phyloP scores from a whole-genome alignment of 2,888 invertebrate genomes.

The Achlya flavicornis region DNA sequence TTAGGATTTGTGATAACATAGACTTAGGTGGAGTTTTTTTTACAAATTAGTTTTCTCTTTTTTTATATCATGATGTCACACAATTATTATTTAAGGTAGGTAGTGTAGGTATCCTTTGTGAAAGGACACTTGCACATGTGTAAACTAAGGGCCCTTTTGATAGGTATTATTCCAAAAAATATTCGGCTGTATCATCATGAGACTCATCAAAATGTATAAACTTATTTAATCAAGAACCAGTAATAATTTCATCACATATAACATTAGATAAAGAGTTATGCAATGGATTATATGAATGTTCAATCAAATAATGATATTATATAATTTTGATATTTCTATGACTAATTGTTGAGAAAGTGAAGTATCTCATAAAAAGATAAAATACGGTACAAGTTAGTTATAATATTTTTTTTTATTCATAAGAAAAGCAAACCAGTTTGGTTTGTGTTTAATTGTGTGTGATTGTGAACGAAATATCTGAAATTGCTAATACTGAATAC shows the following conservation, averaged over 20 bases:
- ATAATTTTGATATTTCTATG: neutral
- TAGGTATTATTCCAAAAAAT: constrained; percentile 6
- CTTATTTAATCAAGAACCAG: neutral
- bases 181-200: constrained; percentile 7
- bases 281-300: neutral
- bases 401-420: neutral
- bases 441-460: neutral
- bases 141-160: neutral
- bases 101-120: neutral
- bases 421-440: neutral
- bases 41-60: neutral
- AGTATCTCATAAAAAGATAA: neutral
- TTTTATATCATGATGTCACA: constrained; percentile 1
- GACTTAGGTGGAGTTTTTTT: neutral
- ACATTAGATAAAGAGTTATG: too few relatives aligned
- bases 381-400: neutral
- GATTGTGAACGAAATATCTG: neutral
- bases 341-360: neutral
- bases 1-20: constrained; percentile 2
- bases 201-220: neutral
- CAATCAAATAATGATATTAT: neutral
- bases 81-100: neutral
- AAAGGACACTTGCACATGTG: neutral
- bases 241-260: constrained; percentile 6
- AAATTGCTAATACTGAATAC: neutral